Evolutionary conservation across 2,797 vertebrate genomes (phyloP).

Genomic region (Sphaeramia orbicularis): DNA sequence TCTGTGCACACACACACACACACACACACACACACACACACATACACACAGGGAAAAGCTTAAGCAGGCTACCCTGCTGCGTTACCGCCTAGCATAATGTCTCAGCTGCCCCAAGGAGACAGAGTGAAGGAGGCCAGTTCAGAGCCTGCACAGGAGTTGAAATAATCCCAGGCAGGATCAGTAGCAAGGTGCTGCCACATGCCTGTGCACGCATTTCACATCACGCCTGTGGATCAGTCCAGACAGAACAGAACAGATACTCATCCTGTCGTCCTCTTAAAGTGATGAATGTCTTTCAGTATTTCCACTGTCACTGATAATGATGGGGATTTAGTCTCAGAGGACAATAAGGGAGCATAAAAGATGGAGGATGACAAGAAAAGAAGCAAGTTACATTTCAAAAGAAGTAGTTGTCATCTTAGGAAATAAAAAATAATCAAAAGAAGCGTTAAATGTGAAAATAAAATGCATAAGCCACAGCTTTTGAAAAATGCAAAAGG

Average conservation of each 20-base stretch:
- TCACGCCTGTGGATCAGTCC: conserved; percentile 78
- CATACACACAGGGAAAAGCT: conserved; percentile 62
- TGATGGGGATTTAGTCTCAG: conserved; percentile 61
- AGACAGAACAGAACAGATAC: conserved; percentile 59
- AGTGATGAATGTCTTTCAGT: conserved; percentile 66
- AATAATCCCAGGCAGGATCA: conserved; percentile 78
- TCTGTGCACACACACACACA: conserved; percentile 16
- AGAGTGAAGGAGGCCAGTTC: conserved; percentile 52
- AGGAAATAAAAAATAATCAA: too few species aligned
- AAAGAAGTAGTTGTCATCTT: too few species aligned
- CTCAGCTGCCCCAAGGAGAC: conserved; percentile 76
- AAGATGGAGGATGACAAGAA: conserved; percentile 37
- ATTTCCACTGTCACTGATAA: conserved; percentile 52
- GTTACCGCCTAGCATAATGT: conserved; percentile 75
- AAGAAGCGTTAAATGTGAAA: too few species aligned
- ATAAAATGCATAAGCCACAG: too few species aligned
- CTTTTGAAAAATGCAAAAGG: too few species aligned
- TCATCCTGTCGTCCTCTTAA: conserved; percentile 45
- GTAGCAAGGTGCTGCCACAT: conserved; percentile 70
- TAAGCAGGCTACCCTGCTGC: conserved; percentile 76
- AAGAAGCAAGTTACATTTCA: conserved; percentile 35
- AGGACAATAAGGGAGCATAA: conserved; percentile 64
- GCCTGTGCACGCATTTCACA: conserved; percentile 67
- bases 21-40: conserved; percentile 14
- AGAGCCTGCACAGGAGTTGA: conserved; percentile 43